Base-by-base conservation (phyloP, 2,113 vertebrate genomes). In the Mystacornis crossleyi region DNA sequence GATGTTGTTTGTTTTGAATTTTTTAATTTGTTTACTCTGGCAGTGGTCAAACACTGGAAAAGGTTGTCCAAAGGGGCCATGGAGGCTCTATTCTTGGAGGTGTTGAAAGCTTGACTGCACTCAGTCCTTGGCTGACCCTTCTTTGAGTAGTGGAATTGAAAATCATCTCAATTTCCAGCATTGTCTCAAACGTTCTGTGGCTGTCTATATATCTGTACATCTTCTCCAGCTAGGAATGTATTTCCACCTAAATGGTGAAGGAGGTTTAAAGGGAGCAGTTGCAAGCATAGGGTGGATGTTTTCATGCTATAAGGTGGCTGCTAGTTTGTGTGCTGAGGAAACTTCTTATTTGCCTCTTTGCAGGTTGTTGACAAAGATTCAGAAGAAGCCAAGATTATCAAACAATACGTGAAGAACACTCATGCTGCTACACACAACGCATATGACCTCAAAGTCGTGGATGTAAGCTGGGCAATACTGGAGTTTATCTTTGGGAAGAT, bases 391-490 rank as follows among this genome's bases (percentile, higher is more conserved):
- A 98, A 99, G 91, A 96, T 99, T 93, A 99, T 99, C 93, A 89
- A 95, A 55, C 98, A 99, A 31, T 99, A 99, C 5, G 99, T 99
- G 38, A 99, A 99, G 97, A 99, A 99, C 96, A 99, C 99, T 21
- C 99, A 99, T 2, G 99, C 99, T 10, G 99, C 99, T 86, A 99
- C 99, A 0, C 99, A 99, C 96, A 99, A 99, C 1, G 99, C 99
- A 0, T 99, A 99, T 64, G 99, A 99, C 45, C 98, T 99, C 95
- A 99, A 99, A 97, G 98, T 99, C 2, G 79, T 99, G 23, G 99
- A 99, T 71, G 99, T 99, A 95, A 98, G 99, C 88, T 61, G 72
- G n/a, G 62, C 53, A 71, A 4, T 53, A 8, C 34, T 67, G 75
- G 31, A 28, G 18, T 42, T 73, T 87, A 13, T 28, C 12, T 80